These are phyloP conservation scores for Urophycis tenuis DNA, from an alignment of 2,797 vertebrate genomes.

Conservation along the genomic window DNA sequence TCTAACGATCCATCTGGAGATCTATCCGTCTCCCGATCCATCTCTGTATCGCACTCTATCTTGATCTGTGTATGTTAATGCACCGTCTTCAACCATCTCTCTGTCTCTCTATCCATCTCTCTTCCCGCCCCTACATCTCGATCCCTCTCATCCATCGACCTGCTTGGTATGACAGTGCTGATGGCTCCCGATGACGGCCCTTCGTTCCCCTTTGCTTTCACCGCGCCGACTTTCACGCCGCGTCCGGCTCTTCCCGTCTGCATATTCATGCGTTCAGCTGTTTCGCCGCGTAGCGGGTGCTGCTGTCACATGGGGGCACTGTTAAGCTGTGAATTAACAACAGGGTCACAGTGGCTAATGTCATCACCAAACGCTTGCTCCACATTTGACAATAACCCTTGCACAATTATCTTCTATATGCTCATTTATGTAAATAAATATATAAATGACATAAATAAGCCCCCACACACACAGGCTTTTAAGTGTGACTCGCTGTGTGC, in stretches of 20 bases:
- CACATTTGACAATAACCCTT: slow-evolving; percentile 60
- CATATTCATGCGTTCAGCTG: background rate
- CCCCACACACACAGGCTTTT: slow-evolving; percentile 1
- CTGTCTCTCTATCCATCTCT: background rate
- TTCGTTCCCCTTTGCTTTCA: background rate
- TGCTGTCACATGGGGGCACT: slow-evolving; percentile 78
- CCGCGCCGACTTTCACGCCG: background rate
- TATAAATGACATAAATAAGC: slow-evolving; percentile 45
- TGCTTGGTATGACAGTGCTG: background rate
- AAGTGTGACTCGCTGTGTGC: slow-evolving; percentile 26
- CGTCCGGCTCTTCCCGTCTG: background rate
- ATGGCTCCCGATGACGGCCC: background rate
- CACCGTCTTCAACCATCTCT: too few relatives aligned
- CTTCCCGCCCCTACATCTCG: background rate
- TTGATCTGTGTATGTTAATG: too few relatives aligned
- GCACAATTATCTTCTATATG: slow-evolving; percentile 57
- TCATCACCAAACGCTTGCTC: slow-evolving; percentile 73
- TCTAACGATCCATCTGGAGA: too few relatives aligned
- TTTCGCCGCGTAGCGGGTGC: slow-evolving; percentile 10
- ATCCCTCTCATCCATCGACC: background rate
- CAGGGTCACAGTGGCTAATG: slow-evolving; percentile 49
- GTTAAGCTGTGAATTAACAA: slow-evolving; percentile 70
- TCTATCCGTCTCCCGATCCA: too few relatives aligned
- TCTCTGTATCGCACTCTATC: too few relatives aligned
- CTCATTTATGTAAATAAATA: slow-evolving; percentile 45